Percentiles rank a stretch among this genome's conserved stretches.
phyloP scores from a whole-genome alignment of 2,113 vertebrate genomes.

The Lophius piscatorius region DNA sequence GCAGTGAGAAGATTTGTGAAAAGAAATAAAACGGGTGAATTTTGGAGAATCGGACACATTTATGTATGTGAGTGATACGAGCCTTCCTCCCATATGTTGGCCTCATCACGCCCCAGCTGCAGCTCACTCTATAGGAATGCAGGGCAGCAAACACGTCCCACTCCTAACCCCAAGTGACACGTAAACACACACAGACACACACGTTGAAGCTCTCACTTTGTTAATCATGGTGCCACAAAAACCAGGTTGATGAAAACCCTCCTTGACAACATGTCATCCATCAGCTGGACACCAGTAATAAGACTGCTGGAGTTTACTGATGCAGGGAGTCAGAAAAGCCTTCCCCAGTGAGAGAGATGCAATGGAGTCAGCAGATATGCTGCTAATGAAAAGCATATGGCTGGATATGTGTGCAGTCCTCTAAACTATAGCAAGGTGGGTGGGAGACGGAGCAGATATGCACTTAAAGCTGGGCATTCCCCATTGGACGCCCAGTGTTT shows the following conservation, averaged over 20 bases:
- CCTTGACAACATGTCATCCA: background rate
- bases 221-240: conserved; percentile 31
- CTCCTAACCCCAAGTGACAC: conserved; percentile 29
- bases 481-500: conserved; percentile 29
- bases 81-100: conserved; percentile 46
- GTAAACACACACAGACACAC: conserved; percentile 20
- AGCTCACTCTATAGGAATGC: conserved; percentile 63
- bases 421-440: conserved; percentile 52
- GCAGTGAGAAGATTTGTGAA: background rate
- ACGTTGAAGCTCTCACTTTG: conserved; percentile 1
- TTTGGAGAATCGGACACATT: background rate
- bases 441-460: conserved; percentile 39
- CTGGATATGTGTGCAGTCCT: conserved; percentile 33
- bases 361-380: conserved; percentile 57
- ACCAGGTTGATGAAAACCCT: conserved; percentile 30
- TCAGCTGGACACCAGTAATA: conserved; percentile 24
- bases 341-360: conserved; percentile 23
- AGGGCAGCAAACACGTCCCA: conserved; percentile 52
- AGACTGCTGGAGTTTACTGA: conserved; percentile 35
- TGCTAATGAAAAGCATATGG: conserved; percentile 72
- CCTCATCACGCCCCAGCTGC: conserved; percentile 50
- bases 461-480: conserved; percentile 38
- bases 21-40: background rate
- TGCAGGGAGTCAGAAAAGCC: background rate
- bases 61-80: conserved; percentile 39